Conservation (phyloP, 1,140 invertebrate species). For the Zaprionus vittiger region DNA sequence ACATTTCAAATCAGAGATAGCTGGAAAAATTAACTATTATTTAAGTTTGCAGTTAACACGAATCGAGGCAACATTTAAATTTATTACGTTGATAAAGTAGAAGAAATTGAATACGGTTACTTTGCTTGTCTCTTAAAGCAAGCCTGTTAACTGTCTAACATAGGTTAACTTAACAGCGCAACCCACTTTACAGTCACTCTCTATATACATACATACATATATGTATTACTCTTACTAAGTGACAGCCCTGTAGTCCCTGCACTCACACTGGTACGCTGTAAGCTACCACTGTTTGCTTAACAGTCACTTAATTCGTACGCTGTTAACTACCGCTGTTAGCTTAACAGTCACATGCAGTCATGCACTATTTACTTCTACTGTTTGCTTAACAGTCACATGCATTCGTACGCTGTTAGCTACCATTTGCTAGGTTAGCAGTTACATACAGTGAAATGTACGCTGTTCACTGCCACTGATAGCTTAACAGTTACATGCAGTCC, state of each 20-base stretch:
- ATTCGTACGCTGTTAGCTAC: not conserved
- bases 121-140: no score
- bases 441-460: not conserved
- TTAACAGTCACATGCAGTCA: not conserved
- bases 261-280: not conserved
- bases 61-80: no score
- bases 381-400: not conserved
- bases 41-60: conserved; percentile 1
- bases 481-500: no score
- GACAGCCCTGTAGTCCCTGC: not conserved
- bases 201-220: no score
- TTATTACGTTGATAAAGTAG: no score
- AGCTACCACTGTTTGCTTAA: not conserved
- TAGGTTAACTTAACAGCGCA: no score
- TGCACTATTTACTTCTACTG: not conserved
- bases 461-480: not conserved
- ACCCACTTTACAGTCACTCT: no score
- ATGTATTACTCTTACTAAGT: no score
- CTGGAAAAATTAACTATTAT: conserved; percentile 8
- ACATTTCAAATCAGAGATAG: not conserved
- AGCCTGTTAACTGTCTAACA: no score
- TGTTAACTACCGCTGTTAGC: not conserved
- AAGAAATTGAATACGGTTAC: no score
- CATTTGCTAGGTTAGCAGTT: not conserved
- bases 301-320: not conserved